These are phyloP conservation scores for Plagodis dolabraria DNA, from an alignment of 2,888 invertebrate genomes.

Conservation along the genomic window DNA sequence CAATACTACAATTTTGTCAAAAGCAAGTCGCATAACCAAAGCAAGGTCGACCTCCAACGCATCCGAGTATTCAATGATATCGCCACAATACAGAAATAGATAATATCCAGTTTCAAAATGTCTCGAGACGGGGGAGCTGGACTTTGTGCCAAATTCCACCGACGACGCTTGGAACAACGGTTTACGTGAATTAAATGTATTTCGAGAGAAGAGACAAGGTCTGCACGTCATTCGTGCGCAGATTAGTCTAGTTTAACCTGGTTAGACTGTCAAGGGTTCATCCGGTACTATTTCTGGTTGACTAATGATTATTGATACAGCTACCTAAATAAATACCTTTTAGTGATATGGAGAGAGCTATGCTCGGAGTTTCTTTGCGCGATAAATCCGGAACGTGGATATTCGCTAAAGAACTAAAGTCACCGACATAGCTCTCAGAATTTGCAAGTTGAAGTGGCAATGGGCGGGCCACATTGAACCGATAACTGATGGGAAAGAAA, in stretches of 20 bases:
- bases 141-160: slow-evolving; percentile 59
- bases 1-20: background rate
- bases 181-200: slow-evolving; percentile 39
- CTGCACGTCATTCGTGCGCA: slow-evolving; percentile 1
- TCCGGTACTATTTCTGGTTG: background rate
- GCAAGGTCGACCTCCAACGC: slow-evolving; percentile 13
- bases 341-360: too few relatives aligned
- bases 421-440: too few relatives aligned
- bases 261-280: slow-evolving; percentile 2
- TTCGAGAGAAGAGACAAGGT: slow-evolving; percentile 29
- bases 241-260: background rate
- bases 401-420: too few relatives aligned
- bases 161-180: slow-evolving; percentile 34
- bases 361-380: too few relatives aligned
- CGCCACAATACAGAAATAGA: slow-evolving; percentile 30
- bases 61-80: slow-evolving; percentile 13
- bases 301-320: too few relatives aligned
- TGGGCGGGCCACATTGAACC: too few relatives aligned
- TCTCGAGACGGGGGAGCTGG: slow-evolving; percentile 41
- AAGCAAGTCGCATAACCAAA: background rate
- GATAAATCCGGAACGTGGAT: too few relatives aligned
- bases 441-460: too few relatives aligned
- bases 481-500: too few relatives aligned
- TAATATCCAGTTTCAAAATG: slow-evolving; percentile 58
- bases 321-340: too few relatives aligned